Conservation (phyloP, 2,113 vertebrate species). For the Thinocorus orbignyianus region DNA sequence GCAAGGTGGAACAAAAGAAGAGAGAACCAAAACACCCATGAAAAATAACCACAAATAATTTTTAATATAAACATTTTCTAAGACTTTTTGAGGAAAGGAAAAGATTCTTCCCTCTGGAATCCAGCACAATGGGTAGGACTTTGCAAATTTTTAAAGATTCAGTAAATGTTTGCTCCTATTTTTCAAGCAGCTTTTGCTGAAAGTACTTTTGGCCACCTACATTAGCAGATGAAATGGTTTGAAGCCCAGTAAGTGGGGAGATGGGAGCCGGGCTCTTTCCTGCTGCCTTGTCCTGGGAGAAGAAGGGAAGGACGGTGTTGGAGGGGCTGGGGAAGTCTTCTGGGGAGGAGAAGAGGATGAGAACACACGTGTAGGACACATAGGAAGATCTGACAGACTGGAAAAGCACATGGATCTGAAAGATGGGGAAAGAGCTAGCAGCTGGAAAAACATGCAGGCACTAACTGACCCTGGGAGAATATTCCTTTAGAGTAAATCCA, state of each 20-base stretch:
- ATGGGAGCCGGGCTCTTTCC: background rate
- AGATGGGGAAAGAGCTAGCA: background rate
- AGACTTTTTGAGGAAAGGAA: background rate
- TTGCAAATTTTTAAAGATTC: background rate
- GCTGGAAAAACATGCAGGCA: slow-evolving; percentile 6
- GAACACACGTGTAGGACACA: background rate
- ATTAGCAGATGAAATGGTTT: background rate
- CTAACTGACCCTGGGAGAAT: background rate
- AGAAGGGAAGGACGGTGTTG: background rate
- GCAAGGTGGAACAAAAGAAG: background rate
- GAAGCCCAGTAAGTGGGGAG: background rate
- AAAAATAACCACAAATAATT: background rate
- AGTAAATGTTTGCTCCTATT: background rate
- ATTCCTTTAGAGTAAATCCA: background rate
- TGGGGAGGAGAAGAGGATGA: background rate
- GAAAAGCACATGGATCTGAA: background rate
- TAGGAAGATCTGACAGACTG: background rate
- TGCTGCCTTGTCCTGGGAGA: background rate
- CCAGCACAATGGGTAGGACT: background rate
- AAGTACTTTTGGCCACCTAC: background rate
- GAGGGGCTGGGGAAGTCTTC: background rate
- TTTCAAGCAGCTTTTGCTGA: background rate
- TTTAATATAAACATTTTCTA: background rate
- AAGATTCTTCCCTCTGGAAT: background rate
- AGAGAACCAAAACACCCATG: background rate